Conservation (phyloP, 2,797 vertebrate species). For the Alosa sapidissima region DNA sequence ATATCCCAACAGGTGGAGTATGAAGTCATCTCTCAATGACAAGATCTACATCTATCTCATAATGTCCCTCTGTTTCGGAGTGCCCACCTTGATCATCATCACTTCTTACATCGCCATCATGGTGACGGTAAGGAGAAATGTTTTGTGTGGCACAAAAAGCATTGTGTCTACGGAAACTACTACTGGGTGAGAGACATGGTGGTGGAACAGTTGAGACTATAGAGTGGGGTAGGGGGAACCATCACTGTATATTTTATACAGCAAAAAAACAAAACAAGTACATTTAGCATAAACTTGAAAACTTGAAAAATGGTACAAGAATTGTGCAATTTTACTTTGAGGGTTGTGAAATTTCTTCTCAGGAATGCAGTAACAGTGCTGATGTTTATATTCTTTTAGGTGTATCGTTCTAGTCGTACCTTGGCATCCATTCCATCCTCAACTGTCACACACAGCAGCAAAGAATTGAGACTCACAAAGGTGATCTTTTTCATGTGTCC, state of each 20-base stretch:
- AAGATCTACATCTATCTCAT: constrained; percentile 59
- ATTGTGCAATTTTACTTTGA: not conserved
- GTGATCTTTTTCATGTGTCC: constrained; percentile 38
- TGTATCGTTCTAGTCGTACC: constrained; percentile 54
- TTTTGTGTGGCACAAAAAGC: not conserved
- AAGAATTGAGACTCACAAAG: constrained; percentile 63
- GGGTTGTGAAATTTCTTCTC: not conserved
- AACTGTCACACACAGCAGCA: constrained; percentile 52
- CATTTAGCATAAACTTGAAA: not conserved
- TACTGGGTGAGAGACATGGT: no score
- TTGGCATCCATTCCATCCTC: constrained; percentile 62
- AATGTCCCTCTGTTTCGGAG: constrained; percentile 55
- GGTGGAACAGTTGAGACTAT: no score
- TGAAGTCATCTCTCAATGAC: constrained; percentile 55
- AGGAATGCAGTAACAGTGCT: not conserved
- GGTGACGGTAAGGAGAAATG: constrained; percentile 32
- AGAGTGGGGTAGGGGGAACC: no score
- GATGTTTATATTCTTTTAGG: constrained; percentile 46
- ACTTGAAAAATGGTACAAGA: not conserved
- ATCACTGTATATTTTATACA: no score
- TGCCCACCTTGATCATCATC: constrained; percentile 47
- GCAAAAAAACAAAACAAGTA: no score
- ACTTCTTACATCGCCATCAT: constrained; percentile 48
- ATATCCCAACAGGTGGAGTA: constrained; percentile 59
- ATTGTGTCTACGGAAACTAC: no score